Evolutionary conservation across 1,140 invertebrate species (phyloP), one percentile per base, ranked within the genome.

Genomic region (Aethina tumida): DNA sequence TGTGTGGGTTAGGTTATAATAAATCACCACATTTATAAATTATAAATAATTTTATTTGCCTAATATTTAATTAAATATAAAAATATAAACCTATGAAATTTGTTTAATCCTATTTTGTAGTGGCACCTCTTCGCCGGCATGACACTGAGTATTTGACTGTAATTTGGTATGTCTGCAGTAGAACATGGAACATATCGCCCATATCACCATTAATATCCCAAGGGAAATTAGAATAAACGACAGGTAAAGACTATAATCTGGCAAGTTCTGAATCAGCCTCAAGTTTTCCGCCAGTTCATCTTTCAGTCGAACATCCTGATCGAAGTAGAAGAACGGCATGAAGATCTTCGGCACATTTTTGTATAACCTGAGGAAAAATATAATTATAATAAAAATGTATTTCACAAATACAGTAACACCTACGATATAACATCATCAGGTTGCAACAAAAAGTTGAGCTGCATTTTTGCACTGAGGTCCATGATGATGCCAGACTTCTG

Each of bases 361-460:
- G 27, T 53, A 59, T 29, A 56, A 43, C 5, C 56, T 58, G 36
- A 12, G 50, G 49, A 39, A 20, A 35, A 37, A 24, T 19, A 21
- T n/a, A 9, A 3, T 2, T n/a, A 13, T n/a, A 29, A 2, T 10
- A 4, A 30, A 30, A 30, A 30, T 12, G 16, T 2, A 9, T 29
- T 29, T 9, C 7, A 6, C 6, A n/a, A 22, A 22, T 22, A 6
- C n/a, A 7, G 1, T n/a, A 29, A n/a, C 19, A 73, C 77, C 79
- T 70, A 84, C 81, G 51, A 49, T 4, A 83, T 62, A 10, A 66
- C 60, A 2, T 65, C 53, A 33, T 69, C 73, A 19, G 79, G 74
- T 41, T 82, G 74, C 1, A 86, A 56, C 35, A 83, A 65, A 43
- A 86, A 68, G 53, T 88, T 88, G 17, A 85, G 65, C 64, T 89